Evolutionary conservation across 2,888 invertebrate genomes (phyloP), one percentile per base, ranked within the genome.

Genomic region (Ormia ochracea): DNA sequence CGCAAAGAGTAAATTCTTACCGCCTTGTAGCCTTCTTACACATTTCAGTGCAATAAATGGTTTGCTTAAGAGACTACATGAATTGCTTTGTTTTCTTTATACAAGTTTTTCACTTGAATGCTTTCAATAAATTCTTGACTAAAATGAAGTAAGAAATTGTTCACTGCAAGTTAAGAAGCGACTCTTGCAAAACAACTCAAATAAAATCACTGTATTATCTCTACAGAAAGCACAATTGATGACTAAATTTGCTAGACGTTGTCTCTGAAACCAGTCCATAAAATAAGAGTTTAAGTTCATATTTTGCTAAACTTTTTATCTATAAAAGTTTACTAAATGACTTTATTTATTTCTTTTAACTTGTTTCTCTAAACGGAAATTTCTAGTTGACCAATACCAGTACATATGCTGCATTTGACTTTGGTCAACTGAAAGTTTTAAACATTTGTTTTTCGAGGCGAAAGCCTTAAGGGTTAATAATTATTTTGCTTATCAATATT

Each of bases 101-200:
- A n/a, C n/a, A n/a, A n/a, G n/a, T n/a, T n/a, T n/a, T n/a, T n/a
- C n/a, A n/a, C n/a, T n/a, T 21, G n/a, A 45, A 12, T 45, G 38
- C 36, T 7, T 56, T 21, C 5, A 14, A 21, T 21, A 23, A 23
- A 56, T 38, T 10, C 36, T 54, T 10, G 10, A 1, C 10, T 33
- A 26, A 26, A 12, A 4, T 12, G 19, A 21, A 19, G 14, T 19
- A 41, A 21, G 14, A 63, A 79, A 77, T 82, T 82, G 75, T 82
- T 82, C 65, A 65, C 63, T 82, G 73, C 82, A 85, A 69, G 21
- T 43, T 12, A 63, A 66, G 12, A 1, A 52, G 48, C 19, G 36
- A 61, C 31, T 56, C 9, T 26, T n/a, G 12, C 7, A 38, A 58
- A 59, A 54, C 31, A 56, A 45, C 6, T 58, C 59, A 45, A 61